A percentile compares a stretch with the other conserved stretches of the same genome.
Conservation (phyloP, 2,797 vertebrate genomes). For the Arrhamphus sclerolepis region DNA sequence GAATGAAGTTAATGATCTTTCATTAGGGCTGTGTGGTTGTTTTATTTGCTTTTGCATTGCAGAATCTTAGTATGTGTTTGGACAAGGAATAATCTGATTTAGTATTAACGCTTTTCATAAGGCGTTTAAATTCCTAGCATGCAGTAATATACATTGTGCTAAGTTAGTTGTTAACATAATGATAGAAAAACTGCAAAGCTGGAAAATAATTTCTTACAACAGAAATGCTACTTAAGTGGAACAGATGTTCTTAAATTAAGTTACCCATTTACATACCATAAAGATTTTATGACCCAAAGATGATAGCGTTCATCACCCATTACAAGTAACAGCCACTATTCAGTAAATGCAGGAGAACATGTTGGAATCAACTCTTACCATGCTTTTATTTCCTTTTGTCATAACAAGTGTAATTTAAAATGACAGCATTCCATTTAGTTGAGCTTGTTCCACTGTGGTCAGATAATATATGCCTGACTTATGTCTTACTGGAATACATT, state of each 20-base stretch:
- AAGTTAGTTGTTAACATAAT: too few relatives aligned
- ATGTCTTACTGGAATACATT: not conserved
- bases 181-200: too few relatives aligned
- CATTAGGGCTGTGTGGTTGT: not conserved
- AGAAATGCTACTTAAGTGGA: not conserved
- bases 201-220: too few relatives aligned
- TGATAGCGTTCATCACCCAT: too few relatives aligned
- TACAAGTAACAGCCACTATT: not conserved
- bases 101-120: not conserved
- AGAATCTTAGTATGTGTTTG: not conserved
- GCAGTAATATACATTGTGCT: not conserved
- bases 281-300: not conserved
- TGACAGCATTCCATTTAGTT: not conserved
- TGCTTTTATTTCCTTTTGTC: not conserved
- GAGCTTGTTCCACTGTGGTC: not conserved
- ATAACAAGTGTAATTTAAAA: not conserved
- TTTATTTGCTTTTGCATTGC: not conserved
- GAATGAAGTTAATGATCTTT: conserved; percentile 18
- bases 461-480: not conserved
- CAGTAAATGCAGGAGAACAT: not conserved
- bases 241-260: conserved; percentile 4
- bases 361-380: not conserved
- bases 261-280: not conserved
- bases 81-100: not conserved
- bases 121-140: not conserved